These are phyloP conservation scores for Cephalopholis sonnerati DNA, from an alignment of 2,113 vertebrate genomes.

Conservation along the genomic window DNA sequence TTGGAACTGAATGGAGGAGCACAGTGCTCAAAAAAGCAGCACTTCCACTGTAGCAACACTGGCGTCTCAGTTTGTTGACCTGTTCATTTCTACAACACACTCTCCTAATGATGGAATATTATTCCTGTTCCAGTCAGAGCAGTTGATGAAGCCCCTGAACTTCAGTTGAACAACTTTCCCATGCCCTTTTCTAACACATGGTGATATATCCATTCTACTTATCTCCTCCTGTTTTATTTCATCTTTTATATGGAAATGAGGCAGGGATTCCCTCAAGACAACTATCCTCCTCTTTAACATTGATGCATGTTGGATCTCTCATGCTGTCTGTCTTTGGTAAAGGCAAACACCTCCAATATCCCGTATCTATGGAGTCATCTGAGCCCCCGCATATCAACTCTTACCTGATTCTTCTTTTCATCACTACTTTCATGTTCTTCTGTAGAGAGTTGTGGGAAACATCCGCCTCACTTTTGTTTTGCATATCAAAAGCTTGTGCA, in stretches of 20 bases:
- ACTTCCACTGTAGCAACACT: not conserved
- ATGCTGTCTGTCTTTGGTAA: not conserved
- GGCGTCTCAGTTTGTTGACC: not conserved
- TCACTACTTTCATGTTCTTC: constrained; percentile 6
- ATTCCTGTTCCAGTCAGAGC: not conserved
- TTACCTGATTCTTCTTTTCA: constrained; percentile 33
- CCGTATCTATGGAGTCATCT: not conserved
- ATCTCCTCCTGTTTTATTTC: not conserved
- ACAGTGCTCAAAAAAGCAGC: not conserved
- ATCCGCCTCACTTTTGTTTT: constrained; percentile 21
- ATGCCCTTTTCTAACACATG: not conserved
- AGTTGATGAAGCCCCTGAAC: not conserved
- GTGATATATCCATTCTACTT: not conserved
- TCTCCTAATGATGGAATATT: not conserved
- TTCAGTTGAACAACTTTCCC: not conserved
- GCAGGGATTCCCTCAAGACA: constrained; percentile 7
- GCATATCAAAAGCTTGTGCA: constrained; percentile 31
- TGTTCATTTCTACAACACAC: not conserved
- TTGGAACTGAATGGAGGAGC: not conserved
- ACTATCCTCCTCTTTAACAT: not conserved
- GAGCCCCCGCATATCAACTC: constrained; percentile 15
- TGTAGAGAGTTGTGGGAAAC: constrained; percentile 7
- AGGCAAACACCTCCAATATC: not conserved
- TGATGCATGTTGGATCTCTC: constrained; percentile 22
- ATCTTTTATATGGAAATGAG: constrained; percentile 46